A percentile compares a stretch with the other conserved stretches of the same genome.
Conservation (phyloP, 2,888 invertebrate genomes). For the Caradrina clavipalpis region DNA sequence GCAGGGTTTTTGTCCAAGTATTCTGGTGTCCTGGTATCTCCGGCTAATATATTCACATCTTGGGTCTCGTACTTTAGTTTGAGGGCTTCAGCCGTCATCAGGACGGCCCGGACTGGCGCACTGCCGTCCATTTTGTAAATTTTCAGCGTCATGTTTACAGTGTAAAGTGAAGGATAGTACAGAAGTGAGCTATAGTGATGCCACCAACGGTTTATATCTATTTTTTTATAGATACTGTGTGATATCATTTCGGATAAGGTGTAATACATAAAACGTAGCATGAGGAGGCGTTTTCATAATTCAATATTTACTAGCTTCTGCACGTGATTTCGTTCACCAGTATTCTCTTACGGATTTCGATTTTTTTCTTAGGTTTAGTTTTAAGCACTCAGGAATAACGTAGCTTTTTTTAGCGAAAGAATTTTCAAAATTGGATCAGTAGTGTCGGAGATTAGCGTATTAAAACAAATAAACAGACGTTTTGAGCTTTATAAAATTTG, state of each 20-base stretch:
- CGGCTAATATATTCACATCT: constrained; percentile 60
- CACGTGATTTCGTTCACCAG: no score
- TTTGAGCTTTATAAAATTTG: no score
- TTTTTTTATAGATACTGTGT: not conserved
- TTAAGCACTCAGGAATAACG: no score
- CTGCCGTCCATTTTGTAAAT: constrained; percentile 67
- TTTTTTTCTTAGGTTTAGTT: no score
- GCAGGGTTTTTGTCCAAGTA: constrained; percentile 71
- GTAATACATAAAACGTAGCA: constrained; percentile 20
- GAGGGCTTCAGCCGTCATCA: constrained; percentile 69
- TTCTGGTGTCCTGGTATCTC: constrained; percentile 66
- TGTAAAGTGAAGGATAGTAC: not conserved
- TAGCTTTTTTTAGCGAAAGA: no score
- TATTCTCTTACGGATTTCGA: no score
- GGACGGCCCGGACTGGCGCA: constrained; percentile 68
- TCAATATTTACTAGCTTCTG: no score
- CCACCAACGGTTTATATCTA: not conserved
- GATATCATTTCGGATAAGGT: constrained; percentile 59
- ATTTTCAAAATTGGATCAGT: no score
- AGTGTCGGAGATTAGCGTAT: no score
- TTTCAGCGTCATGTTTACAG: constrained; percentile 36
- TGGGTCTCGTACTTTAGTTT: constrained; percentile 64
- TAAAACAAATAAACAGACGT: no score
- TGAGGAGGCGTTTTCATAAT: constrained; percentile 18
- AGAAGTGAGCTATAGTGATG: not conserved